Conservation (phyloP, 2,888 invertebrate species). For the Drosophila pullipes region DNA sequence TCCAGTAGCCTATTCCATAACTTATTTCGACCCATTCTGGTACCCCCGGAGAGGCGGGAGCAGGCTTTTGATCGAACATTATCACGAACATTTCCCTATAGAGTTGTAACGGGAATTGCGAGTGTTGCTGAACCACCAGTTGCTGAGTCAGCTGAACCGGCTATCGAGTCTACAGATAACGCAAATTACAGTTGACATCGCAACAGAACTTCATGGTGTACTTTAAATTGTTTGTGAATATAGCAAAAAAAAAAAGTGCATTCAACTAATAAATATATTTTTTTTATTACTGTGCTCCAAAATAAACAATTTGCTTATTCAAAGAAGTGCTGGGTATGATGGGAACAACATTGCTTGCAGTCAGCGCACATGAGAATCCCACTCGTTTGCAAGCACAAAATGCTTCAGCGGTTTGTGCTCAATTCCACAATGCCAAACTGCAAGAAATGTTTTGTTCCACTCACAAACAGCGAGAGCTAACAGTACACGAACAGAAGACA, state of each 20-base stretch:
- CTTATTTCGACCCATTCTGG: conserved; percentile 37
- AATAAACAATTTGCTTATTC: background rate
- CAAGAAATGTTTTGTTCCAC: conserved; percentile 5
- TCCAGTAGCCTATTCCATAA: conserved; percentile 43
- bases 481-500: conserved; percentile 25
- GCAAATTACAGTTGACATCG: conserved; percentile 15
- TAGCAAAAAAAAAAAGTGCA: background rate
- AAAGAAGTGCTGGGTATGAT: background rate
- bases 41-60: background rate
- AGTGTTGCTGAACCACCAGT: conserved; percentile 1
- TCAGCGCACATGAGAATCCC: background rate
- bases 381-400: background rate
- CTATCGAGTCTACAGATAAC: background rate
- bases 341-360: background rate
- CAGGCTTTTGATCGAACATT: conserved; percentile 1
- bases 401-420: conserved; percentile 17
- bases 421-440: conserved; percentile 14
- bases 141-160: background rate
- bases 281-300: background rate
- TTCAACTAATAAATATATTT: conserved; percentile 3
- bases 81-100: conserved; percentile 14
- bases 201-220: background rate
- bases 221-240: conserved; percentile 48
- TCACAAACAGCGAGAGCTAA: conserved; percentile 24
- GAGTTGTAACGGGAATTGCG: conserved; percentile 15